Conservation (phyloP, 1,140 invertebrate genomes). For the Gyrodactylus bullatarudis region DNA sequence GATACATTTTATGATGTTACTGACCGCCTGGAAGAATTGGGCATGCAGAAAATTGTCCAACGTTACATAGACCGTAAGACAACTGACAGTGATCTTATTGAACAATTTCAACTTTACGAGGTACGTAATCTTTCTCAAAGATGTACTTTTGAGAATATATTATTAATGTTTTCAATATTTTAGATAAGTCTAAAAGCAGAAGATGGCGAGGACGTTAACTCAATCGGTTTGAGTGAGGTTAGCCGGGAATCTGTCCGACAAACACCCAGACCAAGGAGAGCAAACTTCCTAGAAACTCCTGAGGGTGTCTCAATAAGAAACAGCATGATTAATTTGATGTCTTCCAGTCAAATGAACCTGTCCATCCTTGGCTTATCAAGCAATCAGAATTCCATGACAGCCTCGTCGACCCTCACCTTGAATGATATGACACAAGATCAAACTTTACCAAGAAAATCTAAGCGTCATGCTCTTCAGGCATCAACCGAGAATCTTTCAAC, state of each 20-base stretch:
- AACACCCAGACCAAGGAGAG: not conserved
- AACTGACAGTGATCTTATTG: slow-evolving; percentile 55
- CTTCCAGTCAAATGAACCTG: not conserved
- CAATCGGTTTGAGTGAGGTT: not conserved
- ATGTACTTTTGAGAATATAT: not conserved
- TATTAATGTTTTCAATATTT: slow-evolving; percentile 7
- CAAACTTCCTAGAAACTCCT: not conserved
- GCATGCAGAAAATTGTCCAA: slow-evolving; percentile 48
- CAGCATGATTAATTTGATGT: not conserved
- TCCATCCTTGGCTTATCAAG: not conserved
- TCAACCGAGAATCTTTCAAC: not conserved
- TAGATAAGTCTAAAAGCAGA: slow-evolving; percentile 50
- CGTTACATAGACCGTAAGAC: slow-evolving; percentile 40
- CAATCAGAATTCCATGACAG: not conserved
- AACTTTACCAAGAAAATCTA: not conserved
- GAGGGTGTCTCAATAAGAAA: not conserved
- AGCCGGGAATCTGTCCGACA: not conserved
- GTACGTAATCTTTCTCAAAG: slow-evolving; percentile 10
- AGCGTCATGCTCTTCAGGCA: not conserved
- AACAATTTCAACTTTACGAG: slow-evolving; percentile 75
- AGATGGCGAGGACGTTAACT: slow-evolving; percentile 26
- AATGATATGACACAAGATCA: not conserved
- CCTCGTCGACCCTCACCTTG: not conserved
- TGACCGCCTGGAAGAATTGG: slow-evolving; percentile 70
- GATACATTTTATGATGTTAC: slow-evolving; percentile 93